Conservation (phyloP, 2,888 invertebrate species). For the Tinea pellionella region DNA sequence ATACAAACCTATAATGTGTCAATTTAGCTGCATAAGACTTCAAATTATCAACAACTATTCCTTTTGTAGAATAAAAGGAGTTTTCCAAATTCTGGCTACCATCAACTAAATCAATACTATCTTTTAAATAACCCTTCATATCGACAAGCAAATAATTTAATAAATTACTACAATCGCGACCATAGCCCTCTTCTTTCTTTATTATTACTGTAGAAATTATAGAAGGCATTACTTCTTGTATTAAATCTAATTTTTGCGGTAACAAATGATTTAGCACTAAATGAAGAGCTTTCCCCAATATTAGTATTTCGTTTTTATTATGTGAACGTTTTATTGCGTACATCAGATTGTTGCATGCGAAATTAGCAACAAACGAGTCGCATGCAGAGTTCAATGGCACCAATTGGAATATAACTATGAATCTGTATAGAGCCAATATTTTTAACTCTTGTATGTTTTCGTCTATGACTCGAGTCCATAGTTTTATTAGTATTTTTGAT, state of each 20-base stretch:
- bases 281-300: constrained; percentile 49
- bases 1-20: constrained; percentile 39
- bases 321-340: constrained; percentile 54
- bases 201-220: constrained; percentile 65
- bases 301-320: constrained; percentile 30
- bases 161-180: constrained; percentile 40
- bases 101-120: constrained; percentile 53
- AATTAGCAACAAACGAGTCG: constrained; percentile 67
- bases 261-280: constrained; percentile 48
- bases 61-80: constrained; percentile 1
- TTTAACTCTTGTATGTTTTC: constrained; percentile 61
- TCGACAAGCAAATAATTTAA: constrained; percentile 66
- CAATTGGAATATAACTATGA: constrained; percentile 58
- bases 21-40: constrained; percentile 35
- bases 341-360: constrained; percentile 62
- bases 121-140: constrained; percentile 47
- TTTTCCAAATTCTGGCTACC: constrained; percentile 20
- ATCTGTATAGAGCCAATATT: constrained; percentile 66
- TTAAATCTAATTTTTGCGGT: constrained; percentile 40
- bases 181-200: constrained; percentile 38
- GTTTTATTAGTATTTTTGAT: constrained; percentile 60
- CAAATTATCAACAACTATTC: constrained; percentile 34
- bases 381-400: constrained; percentile 47
- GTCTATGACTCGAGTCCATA: constrained; percentile 57
- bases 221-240: constrained; percentile 59